Conservation (phyloP, 2,888 invertebrate species). For the Tineola bisselliella region DNA sequence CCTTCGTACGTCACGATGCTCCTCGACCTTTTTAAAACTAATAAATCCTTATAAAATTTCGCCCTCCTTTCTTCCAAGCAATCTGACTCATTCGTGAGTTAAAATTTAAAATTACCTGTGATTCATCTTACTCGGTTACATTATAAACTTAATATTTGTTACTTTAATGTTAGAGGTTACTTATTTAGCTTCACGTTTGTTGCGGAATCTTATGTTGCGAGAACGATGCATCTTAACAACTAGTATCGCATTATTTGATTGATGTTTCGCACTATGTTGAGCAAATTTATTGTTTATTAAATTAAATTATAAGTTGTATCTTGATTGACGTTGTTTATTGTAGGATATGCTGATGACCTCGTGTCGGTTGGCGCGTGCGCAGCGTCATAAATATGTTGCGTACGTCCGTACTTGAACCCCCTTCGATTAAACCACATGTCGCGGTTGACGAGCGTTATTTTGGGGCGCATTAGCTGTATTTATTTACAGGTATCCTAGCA, state of each 20-base stretch:
- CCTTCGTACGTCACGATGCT: neutral
- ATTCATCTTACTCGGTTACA: neutral
- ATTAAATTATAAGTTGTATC: neutral
- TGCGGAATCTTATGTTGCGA: neutral
- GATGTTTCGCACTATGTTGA: neutral
- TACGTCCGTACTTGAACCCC: slow-evolving; percentile 14
- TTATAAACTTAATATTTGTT: neutral
- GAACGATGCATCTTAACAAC: neutral
- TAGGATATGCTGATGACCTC: slow-evolving; percentile 4
- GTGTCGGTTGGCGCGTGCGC: slow-evolving; percentile 10
- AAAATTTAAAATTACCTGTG: neutral
- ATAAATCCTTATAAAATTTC: neutral
- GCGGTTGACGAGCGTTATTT: slow-evolving; percentile 22
- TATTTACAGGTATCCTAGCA: slow-evolving; percentile 6
- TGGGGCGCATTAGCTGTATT: slow-evolving; percentile 18
- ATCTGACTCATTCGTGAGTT: neutral
- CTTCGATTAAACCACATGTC: slow-evolving; percentile 28
- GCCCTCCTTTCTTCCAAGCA: neutral
- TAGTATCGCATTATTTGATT: neutral
- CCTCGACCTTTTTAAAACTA: neutral
- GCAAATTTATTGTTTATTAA: neutral
- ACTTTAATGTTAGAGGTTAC: neutral
- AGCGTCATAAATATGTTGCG: neutral
- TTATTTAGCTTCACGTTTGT: neutral
- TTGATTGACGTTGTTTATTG: slow-evolving; percentile 1